Evolutionary conservation across 2,113 vertebrate species (phyloP).

Genomic region (Sphaerodactylus townsendi): DNA sequence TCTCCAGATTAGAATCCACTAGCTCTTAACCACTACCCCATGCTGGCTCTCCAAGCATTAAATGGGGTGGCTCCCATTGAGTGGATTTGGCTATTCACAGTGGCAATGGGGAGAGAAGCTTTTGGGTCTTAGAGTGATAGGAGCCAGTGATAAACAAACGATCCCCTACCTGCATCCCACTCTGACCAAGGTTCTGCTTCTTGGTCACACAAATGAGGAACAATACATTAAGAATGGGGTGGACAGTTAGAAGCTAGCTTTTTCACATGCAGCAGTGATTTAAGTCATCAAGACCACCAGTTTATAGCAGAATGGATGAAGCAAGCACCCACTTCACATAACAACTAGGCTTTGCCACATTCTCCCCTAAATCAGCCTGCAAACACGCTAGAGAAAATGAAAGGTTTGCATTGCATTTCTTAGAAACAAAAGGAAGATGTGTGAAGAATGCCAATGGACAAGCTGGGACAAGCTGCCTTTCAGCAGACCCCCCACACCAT

Average conservation of each 20-base stretch:
- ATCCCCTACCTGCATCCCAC: background rate
- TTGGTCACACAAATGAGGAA: background rate
- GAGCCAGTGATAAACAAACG: background rate
- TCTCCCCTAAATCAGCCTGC: fast-evolving
- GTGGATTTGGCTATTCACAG: too few relatives aligned
- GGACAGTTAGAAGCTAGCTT: background rate
- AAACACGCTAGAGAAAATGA: fast-evolving
- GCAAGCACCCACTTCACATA: fast-evolving
- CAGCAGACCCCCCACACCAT: conserved; percentile 39
- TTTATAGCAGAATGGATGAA: background rate
- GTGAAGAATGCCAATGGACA: fast-evolving
- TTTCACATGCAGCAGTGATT: background rate
- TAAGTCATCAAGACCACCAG: background rate
- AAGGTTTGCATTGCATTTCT: background rate
- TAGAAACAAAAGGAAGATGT: background rate
- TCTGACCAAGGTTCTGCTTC: background rate
- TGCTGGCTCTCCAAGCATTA: too few relatives aligned
- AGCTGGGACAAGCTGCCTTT: background rate
- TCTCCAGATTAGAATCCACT: too few relatives aligned
- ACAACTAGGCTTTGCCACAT: fast-evolving
- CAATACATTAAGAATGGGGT: background rate
- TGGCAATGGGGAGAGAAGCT: too few relatives aligned
- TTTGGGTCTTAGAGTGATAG: too few relatives aligned
- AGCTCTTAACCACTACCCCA: too few relatives aligned
- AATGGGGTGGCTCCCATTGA: too few relatives aligned